A percentile compares a stretch with the other conserved stretches of the same genome.
These are phyloP conservation scores for Chascanopsetta lugubris DNA, from an alignment of 2,113 vertebrate genomes.

Conservation along the genomic window DNA sequence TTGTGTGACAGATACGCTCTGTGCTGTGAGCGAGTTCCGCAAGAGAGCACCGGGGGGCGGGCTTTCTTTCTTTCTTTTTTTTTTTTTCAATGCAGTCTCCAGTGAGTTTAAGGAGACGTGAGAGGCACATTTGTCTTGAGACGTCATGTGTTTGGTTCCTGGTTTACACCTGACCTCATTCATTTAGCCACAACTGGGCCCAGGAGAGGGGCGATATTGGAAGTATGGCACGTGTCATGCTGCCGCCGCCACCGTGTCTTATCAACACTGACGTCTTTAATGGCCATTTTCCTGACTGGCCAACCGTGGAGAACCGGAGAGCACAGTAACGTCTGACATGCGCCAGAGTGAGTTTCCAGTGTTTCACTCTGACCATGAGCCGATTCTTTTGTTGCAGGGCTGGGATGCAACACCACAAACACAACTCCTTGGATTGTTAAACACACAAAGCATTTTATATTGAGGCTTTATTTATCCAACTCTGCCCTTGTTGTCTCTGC, in stretches of 20 bases:
- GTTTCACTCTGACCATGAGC: not conserved
- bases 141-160: slow-evolving; percentile 18
- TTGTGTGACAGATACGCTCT: slow-evolving; percentile 80
- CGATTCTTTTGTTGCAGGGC: slow-evolving; percentile 3
- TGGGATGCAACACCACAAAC: slow-evolving; percentile 31
- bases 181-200: not conserved
- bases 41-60: slow-evolving; percentile 69
- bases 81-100: slow-evolving; percentile 24
- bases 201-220: not conserved
- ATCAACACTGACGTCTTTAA: slow-evolving; percentile 17
- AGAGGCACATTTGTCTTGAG: slow-evolving; percentile 45
- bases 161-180: slow-evolving; percentile 18
- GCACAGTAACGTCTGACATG: not conserved
- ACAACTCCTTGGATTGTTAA: slow-evolving; percentile 19
- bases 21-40: slow-evolving; percentile 85
- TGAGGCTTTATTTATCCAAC: slow-evolving; percentile 51
- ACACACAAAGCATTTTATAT: slow-evolving; percentile 44
- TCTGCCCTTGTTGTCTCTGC: slow-evolving; percentile 44
- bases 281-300: slow-evolving; percentile 10
- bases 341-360: not conserved
- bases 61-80: not conserved
- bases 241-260: too few species aligned
- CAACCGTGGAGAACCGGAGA: not conserved
- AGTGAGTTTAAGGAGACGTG: slow-evolving; percentile 30
- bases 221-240: slow-evolving; percentile 29